Evolutionary conservation across 2,113 vertebrate genomes (phyloP), one percentile per base, ranked within the genome.

Genomic region (Origma solitaria): DNA sequence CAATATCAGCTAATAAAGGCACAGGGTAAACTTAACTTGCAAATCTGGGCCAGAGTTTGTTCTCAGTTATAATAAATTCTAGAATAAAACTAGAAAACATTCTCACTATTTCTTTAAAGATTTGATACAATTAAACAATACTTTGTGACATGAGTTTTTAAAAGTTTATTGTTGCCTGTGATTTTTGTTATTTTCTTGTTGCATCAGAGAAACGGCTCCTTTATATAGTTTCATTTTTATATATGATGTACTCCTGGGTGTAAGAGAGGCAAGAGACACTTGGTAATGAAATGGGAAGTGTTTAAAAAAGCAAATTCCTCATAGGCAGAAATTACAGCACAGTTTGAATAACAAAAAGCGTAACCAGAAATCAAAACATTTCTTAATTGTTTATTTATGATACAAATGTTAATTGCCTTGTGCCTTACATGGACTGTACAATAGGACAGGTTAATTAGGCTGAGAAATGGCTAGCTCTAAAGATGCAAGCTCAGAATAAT

Each of bases 391-490:
- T 95, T 91, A 70, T 94, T 92, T 95, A 89, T 80, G 15, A 30
- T 49, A 71, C 33, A 96, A 97, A 94, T 79, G 85, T 95, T 97
- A 97, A 97, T 97, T 97, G 88, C 73, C 19, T 94, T 75, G 37
- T 37, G 13, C 78, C 75, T 96, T 96, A 94, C 79, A 90, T 56
- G n/a, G 35, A 47, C 57, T 90, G 50, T 89, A 96, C 87, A 96
- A 97, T 91, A 64, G 58, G 75, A 79, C 90, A 96, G 68, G 90
- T 96, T 97, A 97, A 96, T 96, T 97, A 95, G 84, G 79, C 86
- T 97, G 86, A 90, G 86, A 95, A 93, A 90, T 82, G 86, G 61
- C 47, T 83, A 56, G 50, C 47, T 90, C 90, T 92, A 78, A 96
- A 96, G 57, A 78, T 94, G 65, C 69, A 97, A 91, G 61, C 40